These are phyloP conservation scores for Amphimedon queenslandica DNA, from an alignment of 37 sponge, comb jelly and placozoan genomes.

Conservation along the genomic window DNA sequence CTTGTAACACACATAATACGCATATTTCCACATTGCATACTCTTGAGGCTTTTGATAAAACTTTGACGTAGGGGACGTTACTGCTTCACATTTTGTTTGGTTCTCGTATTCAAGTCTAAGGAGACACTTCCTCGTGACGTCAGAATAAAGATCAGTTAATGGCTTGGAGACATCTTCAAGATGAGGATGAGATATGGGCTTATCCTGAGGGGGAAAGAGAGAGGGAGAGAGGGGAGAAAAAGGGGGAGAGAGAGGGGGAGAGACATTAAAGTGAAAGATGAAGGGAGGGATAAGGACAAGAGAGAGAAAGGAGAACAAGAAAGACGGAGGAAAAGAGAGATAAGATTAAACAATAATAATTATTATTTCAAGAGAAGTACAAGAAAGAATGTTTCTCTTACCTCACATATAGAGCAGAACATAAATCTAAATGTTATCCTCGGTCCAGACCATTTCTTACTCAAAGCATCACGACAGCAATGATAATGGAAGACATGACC, in stretches of 20 bases:
- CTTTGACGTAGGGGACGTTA: constrained; percentile 72
- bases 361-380: not conserved
- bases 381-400: too few relatives aligned
- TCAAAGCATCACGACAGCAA: constrained; percentile 73
- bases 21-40: constrained; percentile 90
- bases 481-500: constrained; percentile 96
- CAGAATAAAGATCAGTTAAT: constrained; percentile 69
- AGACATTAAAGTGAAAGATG: not conserved
- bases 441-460: constrained; percentile 91
- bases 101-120: constrained; percentile 96
- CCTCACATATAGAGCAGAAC: constrained; percentile 96
- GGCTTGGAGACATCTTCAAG: constrained; percentile 74
- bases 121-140: constrained; percentile 84
- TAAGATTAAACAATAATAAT: not conserved
- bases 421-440: constrained; percentile 93
- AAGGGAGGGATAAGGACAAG: not conserved
- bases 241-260: not conserved
- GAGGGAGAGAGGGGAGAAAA: not conserved
- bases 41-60: constrained; percentile 91
- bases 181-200: constrained; percentile 67
- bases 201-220: constrained; percentile 40
- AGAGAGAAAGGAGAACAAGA: not conserved
- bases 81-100: constrained; percentile 75
- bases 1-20: constrained; percentile 97
- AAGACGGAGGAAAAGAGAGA: too few relatives aligned